Conservation (phyloP, 2,888 invertebrate genomes). For the Pherbina coryleti region DNA sequence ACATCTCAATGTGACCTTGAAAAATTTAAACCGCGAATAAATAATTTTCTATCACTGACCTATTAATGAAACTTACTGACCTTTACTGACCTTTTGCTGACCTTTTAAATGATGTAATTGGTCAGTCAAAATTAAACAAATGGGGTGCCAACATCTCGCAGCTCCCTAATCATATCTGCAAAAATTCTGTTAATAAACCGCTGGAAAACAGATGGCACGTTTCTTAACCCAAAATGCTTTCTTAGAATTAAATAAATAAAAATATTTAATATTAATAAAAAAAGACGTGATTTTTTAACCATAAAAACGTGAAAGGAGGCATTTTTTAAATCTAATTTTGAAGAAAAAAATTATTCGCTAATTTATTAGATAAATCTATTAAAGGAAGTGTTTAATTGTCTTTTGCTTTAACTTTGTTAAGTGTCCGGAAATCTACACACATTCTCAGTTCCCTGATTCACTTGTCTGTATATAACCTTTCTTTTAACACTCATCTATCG, state of each 20-base stretch:
- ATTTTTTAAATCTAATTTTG: conserved; percentile 39
- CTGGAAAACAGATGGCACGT: conserved; percentile 22
- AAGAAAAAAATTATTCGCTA: conserved; percentile 21
- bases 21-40: too few species aligned
- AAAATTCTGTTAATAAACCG: conserved; percentile 38
- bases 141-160: too few species aligned
- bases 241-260: not conserved
- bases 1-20: too few species aligned
- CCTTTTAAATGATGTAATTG: too few species aligned
- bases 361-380: conserved; percentile 29
- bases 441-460: conserved; percentile 21
- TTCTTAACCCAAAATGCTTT: conserved; percentile 27
- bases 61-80: too few species aligned
- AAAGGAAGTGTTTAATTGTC: conserved; percentile 36
- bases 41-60: too few species aligned
- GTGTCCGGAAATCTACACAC: conserved; percentile 38
- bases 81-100: too few species aligned
- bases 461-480: not conserved
- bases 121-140: too few species aligned
- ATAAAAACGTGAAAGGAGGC: conserved; percentile 36
- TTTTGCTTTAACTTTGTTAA: conserved; percentile 25
- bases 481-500: conserved; percentile 26
- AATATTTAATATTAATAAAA: not conserved
- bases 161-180: conserved; percentile 27
- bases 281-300: conserved; percentile 1